These are phyloP conservation scores for Herminia tarsipennalis DNA, from an alignment of 2,888 invertebrate genomes.

Conservation along the genomic window DNA sequence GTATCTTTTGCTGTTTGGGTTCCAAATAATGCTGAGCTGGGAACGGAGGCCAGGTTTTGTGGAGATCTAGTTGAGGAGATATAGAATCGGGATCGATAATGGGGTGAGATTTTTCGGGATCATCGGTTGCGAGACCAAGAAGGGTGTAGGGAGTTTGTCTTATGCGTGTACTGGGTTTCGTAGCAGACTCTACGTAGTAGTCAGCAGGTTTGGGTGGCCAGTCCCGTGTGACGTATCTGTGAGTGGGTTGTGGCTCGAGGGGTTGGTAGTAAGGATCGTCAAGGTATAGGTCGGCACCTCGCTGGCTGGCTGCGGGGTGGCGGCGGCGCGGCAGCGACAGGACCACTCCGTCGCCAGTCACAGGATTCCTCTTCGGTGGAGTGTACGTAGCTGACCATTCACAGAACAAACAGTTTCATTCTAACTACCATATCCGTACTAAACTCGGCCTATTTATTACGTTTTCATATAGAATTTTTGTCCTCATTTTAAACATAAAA, in stretches of 20 bases:
- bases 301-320: constrained; percentile 77
- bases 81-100: constrained; percentile 71
- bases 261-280: constrained; percentile 55
- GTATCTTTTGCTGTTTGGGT: constrained; percentile 64
- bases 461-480: not conserved
- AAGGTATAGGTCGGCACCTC: constrained; percentile 79
- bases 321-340: constrained; percentile 82
- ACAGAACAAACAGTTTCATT: constrained; percentile 81
- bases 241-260: constrained; percentile 72
- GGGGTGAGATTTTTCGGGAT: constrained; percentile 64
- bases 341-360: constrained; percentile 87
- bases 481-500: constrained; percentile 1
- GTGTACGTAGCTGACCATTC: constrained; percentile 79
- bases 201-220: constrained; percentile 78
- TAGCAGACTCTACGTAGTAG: constrained; percentile 75
- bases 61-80: constrained; percentile 70
- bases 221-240: constrained; percentile 70
- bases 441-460: constrained; percentile 12
- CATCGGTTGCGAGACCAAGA: constrained; percentile 74
- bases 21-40: constrained; percentile 79
- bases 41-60: constrained; percentile 78
- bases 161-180: constrained; percentile 57
- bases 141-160: constrained; percentile 72
- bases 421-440: constrained; percentile 46
- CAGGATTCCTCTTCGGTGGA: constrained; percentile 87